Evolutionary conservation across 2,888 invertebrate genomes (phyloP).

Genomic region (Seira ritae): DNA sequence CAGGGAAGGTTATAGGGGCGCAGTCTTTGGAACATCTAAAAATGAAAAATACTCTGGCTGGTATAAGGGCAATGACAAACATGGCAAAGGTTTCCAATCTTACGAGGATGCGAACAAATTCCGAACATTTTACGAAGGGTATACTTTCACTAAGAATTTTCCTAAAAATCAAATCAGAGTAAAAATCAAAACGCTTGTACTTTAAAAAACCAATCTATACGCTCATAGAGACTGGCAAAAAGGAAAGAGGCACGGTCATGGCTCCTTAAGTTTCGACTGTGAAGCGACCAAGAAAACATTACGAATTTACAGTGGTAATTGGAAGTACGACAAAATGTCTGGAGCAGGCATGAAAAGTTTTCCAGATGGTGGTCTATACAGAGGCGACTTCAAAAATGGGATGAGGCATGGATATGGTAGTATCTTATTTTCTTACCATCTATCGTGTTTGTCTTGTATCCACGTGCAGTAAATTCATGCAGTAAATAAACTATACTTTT

Average conservation of each 20-base stretch:
- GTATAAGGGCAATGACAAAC: constrained; percentile 67
- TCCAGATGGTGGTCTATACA: constrained; percentile 81
- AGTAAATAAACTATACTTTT: neutral
- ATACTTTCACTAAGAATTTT: too few species aligned
- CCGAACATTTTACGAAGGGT: constrained; percentile 80
- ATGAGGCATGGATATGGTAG: constrained; percentile 76
- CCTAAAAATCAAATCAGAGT: too few species aligned
- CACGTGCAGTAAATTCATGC: too few species aligned
- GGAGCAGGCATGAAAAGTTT: constrained; percentile 69
- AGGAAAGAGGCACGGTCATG: constrained; percentile 78
- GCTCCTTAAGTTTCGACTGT: constrained; percentile 75
- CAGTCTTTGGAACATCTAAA: constrained; percentile 63
- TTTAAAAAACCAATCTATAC: too few species aligned
- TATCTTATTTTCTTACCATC: neutral
- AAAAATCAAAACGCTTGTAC: too few species aligned
- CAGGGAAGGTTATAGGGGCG: constrained; percentile 69
- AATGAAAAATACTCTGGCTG: constrained; percentile 71
- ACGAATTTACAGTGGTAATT: constrained; percentile 68
- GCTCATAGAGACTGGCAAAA: constrained; percentile 77
- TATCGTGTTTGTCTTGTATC: too few species aligned
- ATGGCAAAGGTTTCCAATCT: constrained; percentile 69
- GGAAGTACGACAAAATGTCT: constrained; percentile 66
- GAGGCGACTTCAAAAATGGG: constrained; percentile 80
- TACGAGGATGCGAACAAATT: constrained; percentile 76
- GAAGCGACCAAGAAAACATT: constrained; percentile 58